These are phyloP conservation scores for Larimichthys crocea DNA, from an alignment of 2,113 vertebrate species.

Conservation along the genomic window DNA sequence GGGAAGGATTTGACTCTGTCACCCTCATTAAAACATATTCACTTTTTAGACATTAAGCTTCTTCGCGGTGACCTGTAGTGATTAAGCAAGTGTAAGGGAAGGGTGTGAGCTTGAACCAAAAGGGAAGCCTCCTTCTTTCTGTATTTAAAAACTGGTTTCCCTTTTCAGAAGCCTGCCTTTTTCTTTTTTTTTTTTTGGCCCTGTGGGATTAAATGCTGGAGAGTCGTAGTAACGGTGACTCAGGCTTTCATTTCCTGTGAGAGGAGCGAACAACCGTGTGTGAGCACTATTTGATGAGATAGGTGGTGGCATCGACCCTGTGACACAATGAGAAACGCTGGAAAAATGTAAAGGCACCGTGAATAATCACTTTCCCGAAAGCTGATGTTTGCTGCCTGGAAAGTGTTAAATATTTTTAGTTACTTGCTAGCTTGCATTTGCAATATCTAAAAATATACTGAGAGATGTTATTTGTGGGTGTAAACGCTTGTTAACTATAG, in stretches of 20 bases:
- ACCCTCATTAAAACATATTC: constrained; percentile 45
- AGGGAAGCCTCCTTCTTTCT: neutral
- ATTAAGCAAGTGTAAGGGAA: neutral
- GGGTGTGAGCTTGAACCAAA: neutral
- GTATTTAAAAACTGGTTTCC: neutral
- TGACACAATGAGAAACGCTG: neutral
- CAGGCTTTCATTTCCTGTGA: neutral
- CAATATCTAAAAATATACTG: neutral
- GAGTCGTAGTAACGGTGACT: neutral
- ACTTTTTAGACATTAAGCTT: constrained; percentile 33
- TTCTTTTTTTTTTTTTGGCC: neutral
- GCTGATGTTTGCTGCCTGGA: neutral
- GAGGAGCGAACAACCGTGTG: neutral
- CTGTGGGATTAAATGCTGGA: neutral
- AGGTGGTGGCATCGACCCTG: neutral
- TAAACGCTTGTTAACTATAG: neutral
- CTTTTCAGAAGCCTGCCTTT: neutral
- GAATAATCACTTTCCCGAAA: neutral
- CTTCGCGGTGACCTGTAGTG: constrained; percentile 32
- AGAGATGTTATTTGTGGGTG: no score
- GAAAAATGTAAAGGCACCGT: neutral
- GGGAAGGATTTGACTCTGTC: constrained; percentile 31
- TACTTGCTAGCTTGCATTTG: neutral
- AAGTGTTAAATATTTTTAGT: neutral
- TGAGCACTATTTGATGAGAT: neutral